phyloP scores from a whole-genome alignment of 2,888 invertebrate genomes.

The Polyploca ridens region DNA sequence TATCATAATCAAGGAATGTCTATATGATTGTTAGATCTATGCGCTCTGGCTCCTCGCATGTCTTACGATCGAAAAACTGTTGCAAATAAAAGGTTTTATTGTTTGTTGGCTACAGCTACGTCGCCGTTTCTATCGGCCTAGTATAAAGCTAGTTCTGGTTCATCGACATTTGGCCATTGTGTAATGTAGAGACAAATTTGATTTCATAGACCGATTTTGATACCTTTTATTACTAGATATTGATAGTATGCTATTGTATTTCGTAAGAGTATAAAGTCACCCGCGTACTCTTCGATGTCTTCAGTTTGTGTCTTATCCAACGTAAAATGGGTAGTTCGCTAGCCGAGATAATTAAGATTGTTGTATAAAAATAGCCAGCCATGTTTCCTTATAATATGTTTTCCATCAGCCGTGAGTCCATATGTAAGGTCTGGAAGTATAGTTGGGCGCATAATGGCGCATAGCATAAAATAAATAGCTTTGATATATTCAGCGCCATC shows the following conservation, averaged over 20 bases:
- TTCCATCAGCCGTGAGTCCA: no score
- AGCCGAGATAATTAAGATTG: no score
- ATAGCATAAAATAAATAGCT: background rate
- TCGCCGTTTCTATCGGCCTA: slow-evolving; percentile 23
- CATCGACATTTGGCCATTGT: background rate
- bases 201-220: background rate
- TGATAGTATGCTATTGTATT: no score
- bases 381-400: no score
- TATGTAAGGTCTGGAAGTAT: no score
- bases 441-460: no score
- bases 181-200: background rate
- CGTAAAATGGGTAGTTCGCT: no score
- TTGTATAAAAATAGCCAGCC: no score
- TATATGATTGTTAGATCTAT: background rate
- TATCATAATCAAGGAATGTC: background rate
- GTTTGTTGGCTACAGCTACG: slow-evolving; percentile 17
- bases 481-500: background rate
- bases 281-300: no score
- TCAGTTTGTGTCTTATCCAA: background rate
- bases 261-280: no score
- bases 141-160: background rate
- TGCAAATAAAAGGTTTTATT: slow-evolving; percentile 31
- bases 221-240: background rate
- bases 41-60: slow-evolving; percentile 27
- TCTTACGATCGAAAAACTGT: slow-evolving; percentile 28